Percentiles rank a stretch among this genome's conserved stretches.
phyloP scores from a whole-genome alignment of 2,888 invertebrate species.

The Oscheius myriophilus region DNA sequence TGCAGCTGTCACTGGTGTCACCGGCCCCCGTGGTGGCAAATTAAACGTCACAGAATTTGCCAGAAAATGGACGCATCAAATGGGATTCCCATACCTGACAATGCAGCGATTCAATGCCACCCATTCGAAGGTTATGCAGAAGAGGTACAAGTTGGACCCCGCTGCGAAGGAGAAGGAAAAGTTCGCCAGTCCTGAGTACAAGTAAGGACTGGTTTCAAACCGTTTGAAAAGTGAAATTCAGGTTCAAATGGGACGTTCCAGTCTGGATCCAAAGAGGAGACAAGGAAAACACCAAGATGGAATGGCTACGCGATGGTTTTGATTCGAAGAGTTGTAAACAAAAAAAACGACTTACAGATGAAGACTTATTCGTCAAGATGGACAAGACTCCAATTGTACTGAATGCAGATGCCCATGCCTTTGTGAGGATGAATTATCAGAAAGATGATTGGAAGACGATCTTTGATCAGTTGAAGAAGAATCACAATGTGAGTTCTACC shows the following conservation, averaged over 20 bases:
- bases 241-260: slow-evolving; percentile 68
- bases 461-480: slow-evolving; percentile 45
- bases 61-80: slow-evolving; percentile 82
- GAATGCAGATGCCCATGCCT: slow-evolving; percentile 64
- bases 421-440: slow-evolving; percentile 68
- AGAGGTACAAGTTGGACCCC: slow-evolving; percentile 60
- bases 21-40: slow-evolving; percentile 45
- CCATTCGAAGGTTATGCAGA: slow-evolving; percentile 51
- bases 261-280: slow-evolving; percentile 64
- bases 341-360: slow-evolving; percentile 9
- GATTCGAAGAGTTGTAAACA: background rate
- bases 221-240: slow-evolving; percentile 19
- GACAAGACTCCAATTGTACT: slow-evolving; percentile 48
- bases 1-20: slow-evolving; percentile 69
- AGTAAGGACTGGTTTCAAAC: slow-evolving; percentile 28
- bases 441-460: slow-evolving; percentile 56
- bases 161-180: slow-evolving; percentile 53
- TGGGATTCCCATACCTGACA: slow-evolving; percentile 59
- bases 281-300: slow-evolving; percentile 40
- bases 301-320: slow-evolving; percentile 57
- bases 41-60: slow-evolving; percentile 76
- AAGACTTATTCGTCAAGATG: slow-evolving; percentile 22
- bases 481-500: slow-evolving; percentile 47
- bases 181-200: slow-evolving; percentile 56
- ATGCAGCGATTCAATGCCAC: slow-evolving; percentile 50